These are phyloP conservation scores for Eugnorisma glareosa DNA, from an alignment of 2,888 invertebrate genomes.

Conservation along the genomic window DNA sequence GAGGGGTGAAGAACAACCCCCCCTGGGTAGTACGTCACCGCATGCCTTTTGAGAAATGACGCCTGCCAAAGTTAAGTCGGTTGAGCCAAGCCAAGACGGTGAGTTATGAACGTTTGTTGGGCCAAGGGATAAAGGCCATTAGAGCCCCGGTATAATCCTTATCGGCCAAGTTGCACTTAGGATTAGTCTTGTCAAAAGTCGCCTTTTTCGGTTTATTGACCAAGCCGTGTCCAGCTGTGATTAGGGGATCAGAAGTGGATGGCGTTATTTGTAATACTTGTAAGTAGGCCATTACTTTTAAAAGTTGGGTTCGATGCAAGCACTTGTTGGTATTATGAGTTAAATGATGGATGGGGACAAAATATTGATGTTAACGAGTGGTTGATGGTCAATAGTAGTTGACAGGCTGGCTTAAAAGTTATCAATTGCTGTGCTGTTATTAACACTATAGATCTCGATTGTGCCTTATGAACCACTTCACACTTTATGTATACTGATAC, in stretches of 20 bases:
- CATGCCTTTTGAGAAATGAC: constrained; percentile 90
- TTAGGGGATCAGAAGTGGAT: constrained; percentile 83
- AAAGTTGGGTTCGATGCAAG: constrained; percentile 46
- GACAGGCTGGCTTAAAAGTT: not conserved
- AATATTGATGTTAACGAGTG: not conserved
- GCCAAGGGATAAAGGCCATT: constrained; percentile 89
- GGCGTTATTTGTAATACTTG: constrained; percentile 65
- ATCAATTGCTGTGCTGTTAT: not conserved
- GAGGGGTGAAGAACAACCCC: constrained; percentile 63
- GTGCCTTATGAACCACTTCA: not conserved
- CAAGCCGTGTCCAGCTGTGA: constrained; percentile 85
- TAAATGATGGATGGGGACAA: constrained; percentile 34
- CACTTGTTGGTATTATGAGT: constrained; percentile 45
- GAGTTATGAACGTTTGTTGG: constrained; percentile 90
- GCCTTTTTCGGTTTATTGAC: constrained; percentile 86
- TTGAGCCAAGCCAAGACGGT: constrained; percentile 88
- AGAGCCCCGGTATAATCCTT: constrained; percentile 89
- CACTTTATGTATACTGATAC: not conserved
- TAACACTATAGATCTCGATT: not conserved
- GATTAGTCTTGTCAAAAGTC: constrained; percentile 89
- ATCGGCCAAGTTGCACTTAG: constrained; percentile 90
- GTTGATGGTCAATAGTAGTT: not conserved
- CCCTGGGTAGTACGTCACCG: constrained; percentile 84
- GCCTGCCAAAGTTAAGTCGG: constrained; percentile 90
- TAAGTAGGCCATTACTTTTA: constrained; percentile 45